Evolutionary conservation across 2,113 vertebrate genomes (phyloP).

Genomic region (Psilopsiagon aurifrons): DNA sequence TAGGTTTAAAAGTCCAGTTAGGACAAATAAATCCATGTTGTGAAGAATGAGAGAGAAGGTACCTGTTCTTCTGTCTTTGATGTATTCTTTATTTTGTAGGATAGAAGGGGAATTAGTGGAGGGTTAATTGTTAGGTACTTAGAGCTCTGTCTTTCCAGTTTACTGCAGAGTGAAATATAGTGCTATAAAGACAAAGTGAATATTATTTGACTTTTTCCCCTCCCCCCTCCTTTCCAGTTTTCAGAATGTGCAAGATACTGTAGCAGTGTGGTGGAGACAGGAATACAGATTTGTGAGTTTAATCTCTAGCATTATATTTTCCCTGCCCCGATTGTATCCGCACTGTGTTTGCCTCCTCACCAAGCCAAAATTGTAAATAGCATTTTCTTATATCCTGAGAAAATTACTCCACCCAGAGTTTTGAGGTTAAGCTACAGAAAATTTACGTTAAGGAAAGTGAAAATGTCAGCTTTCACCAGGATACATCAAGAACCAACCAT

Average conservation of each 20-base stretch:
- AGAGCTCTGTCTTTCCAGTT: constrained; percentile 32
- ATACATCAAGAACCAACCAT: neutral
- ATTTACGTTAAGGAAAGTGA: neutral
- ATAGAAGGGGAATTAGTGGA: constrained; percentile 61
- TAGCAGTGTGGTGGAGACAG: neutral
- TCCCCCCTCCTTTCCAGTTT: neutral
- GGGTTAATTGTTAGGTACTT: constrained; percentile 51
- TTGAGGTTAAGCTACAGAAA: constrained; percentile 15
- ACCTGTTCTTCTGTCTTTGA: constrained; percentile 65
- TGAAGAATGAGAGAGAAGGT: constrained; percentile 55
- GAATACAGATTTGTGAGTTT: neutral
- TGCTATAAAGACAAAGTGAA: constrained; percentile 11
- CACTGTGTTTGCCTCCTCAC: neutral
- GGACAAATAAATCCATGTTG: constrained; percentile 67
- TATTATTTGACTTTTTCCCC: constrained; percentile 41
- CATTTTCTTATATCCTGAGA: neutral
- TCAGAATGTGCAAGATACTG: constrained; percentile 31
- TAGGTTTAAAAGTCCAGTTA: constrained; percentile 70
- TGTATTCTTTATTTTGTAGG: constrained; percentile 62
- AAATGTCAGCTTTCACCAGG: constrained; percentile 35
- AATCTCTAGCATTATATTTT: neutral
- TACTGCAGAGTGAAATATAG: neutral
- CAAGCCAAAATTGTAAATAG: neutral
- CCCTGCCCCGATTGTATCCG: neutral
- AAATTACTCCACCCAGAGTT: neutral